These are phyloP conservation scores for Equus przewalskii DNA, from an alignment of 2,113 vertebrate genomes.

Conservation along the genomic window DNA sequence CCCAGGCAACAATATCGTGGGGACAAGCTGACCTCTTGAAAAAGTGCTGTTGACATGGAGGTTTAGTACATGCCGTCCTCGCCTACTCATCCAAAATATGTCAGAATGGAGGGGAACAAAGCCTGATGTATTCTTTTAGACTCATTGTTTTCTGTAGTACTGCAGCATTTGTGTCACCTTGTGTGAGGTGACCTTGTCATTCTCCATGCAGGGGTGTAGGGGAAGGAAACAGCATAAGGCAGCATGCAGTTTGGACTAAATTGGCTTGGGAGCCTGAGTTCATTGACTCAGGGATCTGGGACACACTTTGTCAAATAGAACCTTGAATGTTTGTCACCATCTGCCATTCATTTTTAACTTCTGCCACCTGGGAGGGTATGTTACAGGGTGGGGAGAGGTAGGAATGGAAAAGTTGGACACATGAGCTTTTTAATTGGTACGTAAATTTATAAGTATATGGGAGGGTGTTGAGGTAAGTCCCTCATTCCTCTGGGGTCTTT, in stretches of 20 bases:
- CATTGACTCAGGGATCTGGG: rapidly evolving
- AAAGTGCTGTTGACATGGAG: not conserved
- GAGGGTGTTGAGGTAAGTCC: not conserved
- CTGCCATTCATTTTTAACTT: conserved; percentile 55
- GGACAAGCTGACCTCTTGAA: not conserved
- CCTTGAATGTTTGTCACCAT: conserved; percentile 1
- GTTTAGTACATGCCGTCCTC: not conserved
- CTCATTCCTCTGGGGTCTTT: not conserved
- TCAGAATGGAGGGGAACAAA: rapidly evolving
- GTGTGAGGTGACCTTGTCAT: not conserved
- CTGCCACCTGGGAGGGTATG: not conserved
- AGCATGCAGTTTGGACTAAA: not conserved
- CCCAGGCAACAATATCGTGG: not conserved
- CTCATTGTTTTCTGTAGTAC: not conserved
- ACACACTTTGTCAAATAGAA: not conserved
- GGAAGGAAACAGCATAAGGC: not conserved
- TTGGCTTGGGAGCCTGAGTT: not conserved
- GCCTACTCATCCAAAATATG: not conserved
- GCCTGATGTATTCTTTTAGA: rapidly evolving
- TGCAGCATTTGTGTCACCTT: not conserved
- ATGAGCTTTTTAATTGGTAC: not conserved
- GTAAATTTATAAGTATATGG: no score
- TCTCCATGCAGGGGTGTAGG: not conserved
- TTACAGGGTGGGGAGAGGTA: not conserved
- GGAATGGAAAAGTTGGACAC: not conserved